Evolutionary conservation across 2,797 vertebrate genomes (phyloP).

Genomic region (Molossus alvarezi): DNA sequence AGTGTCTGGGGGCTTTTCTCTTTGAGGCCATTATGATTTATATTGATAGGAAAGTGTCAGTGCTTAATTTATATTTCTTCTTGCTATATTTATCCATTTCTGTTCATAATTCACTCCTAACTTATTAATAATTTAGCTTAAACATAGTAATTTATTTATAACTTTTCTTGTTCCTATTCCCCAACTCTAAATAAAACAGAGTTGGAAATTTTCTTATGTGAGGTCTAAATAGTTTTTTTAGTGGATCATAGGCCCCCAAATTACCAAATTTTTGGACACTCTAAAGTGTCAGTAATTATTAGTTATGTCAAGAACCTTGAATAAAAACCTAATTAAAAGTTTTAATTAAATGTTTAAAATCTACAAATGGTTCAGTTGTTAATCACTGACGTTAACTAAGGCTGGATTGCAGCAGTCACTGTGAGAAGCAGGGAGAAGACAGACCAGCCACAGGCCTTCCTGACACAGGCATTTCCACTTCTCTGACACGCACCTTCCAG

Average conservation of each 20-base stretch:
- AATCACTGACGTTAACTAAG: background rate
- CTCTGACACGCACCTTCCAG: background rate
- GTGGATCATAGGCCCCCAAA: background rate
- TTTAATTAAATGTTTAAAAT: background rate
- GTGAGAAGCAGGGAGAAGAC: background rate
- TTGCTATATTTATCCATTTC: slow-evolving; percentile 21
- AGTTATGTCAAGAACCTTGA: background rate
- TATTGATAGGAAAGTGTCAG: background rate
- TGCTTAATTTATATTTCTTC: slow-evolving; percentile 39
- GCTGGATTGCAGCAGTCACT: background rate
- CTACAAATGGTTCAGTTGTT: background rate
- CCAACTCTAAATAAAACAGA: background rate
- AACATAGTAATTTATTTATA: background rate
- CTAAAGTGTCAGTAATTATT: background rate
- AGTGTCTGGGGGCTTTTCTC: background rate
- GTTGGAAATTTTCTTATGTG: background rate
- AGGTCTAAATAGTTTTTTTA: slow-evolving; percentile 19
- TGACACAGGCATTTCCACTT: background rate
- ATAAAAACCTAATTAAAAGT: background rate
- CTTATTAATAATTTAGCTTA: background rate
- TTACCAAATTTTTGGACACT: background rate
- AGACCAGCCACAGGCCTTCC: background rate
- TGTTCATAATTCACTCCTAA: background rate
- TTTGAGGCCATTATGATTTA: background rate
- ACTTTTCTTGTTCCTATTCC: background rate